Percentiles rank a stretch among this genome's conserved stretches.
Conservation (phyloP, 2,797 vertebrate genomes). For the Hyperoplus lanceolatus region DNA sequence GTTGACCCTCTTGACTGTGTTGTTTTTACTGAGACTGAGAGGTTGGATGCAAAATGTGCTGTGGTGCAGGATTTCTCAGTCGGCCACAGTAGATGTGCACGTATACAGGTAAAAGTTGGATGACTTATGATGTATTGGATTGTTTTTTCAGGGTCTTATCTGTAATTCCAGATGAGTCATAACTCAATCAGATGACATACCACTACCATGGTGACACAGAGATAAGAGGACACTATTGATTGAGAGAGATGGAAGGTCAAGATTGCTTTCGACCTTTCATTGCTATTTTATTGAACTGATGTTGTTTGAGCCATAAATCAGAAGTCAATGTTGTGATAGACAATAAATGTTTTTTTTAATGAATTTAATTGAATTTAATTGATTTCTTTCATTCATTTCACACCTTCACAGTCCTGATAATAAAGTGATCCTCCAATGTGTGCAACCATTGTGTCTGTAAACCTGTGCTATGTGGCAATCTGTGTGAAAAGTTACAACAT, state of each 20-base stretch:
- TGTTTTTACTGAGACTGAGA: constrained; percentile 7
- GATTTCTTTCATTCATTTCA: too few species aligned
- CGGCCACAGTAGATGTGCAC: background rate
- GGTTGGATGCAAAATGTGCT: background rate
- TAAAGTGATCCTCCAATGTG: too few species aligned
- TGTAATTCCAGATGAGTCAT: background rate
- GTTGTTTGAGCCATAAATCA: too few species aligned
- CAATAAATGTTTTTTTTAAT: too few species aligned
- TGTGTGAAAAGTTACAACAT: background rate
- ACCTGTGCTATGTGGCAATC: too few species aligned
- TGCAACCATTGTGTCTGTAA: background rate
- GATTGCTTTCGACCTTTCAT: background rate
- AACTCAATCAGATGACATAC: background rate
- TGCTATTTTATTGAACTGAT: too few species aligned
- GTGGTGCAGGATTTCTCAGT: background rate
- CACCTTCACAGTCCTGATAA: too few species aligned
- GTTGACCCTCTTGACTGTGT: background rate
- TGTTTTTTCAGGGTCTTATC: background rate
- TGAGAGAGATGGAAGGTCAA: background rate
- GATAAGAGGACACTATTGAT: too few species aligned
- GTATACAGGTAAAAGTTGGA: background rate
- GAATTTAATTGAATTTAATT: too few species aligned
- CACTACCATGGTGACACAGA: background rate
- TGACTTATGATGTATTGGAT: background rate
- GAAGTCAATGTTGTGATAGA: too few species aligned